These are phyloP conservation scores for Tetanocera ferruginea DNA, from an alignment of 2,888 invertebrate genomes.

Conservation along the genomic window DNA sequence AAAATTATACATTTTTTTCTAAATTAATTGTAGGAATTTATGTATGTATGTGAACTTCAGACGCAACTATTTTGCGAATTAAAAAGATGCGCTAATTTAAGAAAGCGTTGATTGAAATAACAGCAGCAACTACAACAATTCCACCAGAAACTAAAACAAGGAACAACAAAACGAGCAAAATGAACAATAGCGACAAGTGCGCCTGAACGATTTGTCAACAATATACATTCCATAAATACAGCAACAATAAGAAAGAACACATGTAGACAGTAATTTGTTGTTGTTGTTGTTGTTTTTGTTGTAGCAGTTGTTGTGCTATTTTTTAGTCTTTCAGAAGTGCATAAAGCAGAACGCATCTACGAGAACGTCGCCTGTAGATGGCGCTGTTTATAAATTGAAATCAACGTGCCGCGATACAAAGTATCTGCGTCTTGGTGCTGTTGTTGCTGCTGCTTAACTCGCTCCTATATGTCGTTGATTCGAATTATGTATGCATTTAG, in stretches of 20 bases:
- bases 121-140: background rate
- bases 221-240: slow-evolving; percentile 30
- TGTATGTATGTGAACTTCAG: background rate
- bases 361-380: background rate
- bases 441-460: background rate
- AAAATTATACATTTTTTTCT: too few relatives aligned
- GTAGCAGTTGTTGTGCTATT: background rate
- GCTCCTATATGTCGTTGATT: background rate
- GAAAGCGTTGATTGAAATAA: slow-evolving; percentile 16
- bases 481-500: background rate
- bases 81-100: slow-evolving; percentile 28
- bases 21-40: background rate
- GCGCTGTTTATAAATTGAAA: background rate
- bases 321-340: background rate
- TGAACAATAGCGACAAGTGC: slow-evolving; percentile 36
- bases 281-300: background rate
- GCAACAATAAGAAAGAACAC: slow-evolving; percentile 5
- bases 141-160: background rate
- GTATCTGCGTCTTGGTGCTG: background rate
- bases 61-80: slow-evolving; percentile 18
- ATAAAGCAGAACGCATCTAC: background rate
- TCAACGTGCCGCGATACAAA: background rate
- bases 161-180: slow-evolving; percentile 32
- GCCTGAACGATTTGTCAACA: slow-evolving; percentile 30
- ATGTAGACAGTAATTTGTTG: background rate